A percentile compares a stretch with the other conserved stretches of the same genome.
phyloP scores from a whole-genome alignment of 2,113 vertebrate species.

The Gallinago media region DNA sequence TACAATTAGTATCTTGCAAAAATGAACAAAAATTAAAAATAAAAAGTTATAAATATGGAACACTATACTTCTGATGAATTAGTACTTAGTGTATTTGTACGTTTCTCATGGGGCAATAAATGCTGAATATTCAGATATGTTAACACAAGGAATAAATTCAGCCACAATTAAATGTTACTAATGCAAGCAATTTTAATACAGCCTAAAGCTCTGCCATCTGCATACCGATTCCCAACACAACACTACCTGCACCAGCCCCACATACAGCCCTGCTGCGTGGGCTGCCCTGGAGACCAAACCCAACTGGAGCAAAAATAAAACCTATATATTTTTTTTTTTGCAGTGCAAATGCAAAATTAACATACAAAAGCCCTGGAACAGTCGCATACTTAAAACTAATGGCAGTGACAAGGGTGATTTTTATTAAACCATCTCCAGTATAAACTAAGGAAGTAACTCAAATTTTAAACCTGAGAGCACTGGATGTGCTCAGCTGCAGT shows the following conservation, averaged over 20 bases:
- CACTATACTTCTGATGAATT: slow-evolving; percentile 68
- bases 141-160: slow-evolving; percentile 70
- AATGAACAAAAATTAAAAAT: slow-evolving; percentile 55
- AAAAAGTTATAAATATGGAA: slow-evolving; percentile 71
- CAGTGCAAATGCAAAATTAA: background rate
- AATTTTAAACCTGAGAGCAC: background rate
- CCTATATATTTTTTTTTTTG: background rate
- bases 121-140: slow-evolving; percentile 50
- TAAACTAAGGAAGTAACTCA: background rate
- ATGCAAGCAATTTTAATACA: slow-evolving; percentile 67
- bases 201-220: slow-evolving; percentile 65
- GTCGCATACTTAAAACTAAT: background rate
- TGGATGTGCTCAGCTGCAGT: background rate
- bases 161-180: slow-evolving; percentile 69
- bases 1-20: slow-evolving; percentile 83
- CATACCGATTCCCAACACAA: background rate
- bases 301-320: background rate
- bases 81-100: slow-evolving; percentile 73
- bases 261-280: background rate
- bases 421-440: background rate
- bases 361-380: background rate
- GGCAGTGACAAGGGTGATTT: background rate
- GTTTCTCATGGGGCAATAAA: slow-evolving; percentile 46
- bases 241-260: background rate
- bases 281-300: background rate